These are phyloP conservation scores for Leptodactylus fuscus DNA, from an alignment of 2,113 vertebrate genomes.

Conservation along the genomic window DNA sequence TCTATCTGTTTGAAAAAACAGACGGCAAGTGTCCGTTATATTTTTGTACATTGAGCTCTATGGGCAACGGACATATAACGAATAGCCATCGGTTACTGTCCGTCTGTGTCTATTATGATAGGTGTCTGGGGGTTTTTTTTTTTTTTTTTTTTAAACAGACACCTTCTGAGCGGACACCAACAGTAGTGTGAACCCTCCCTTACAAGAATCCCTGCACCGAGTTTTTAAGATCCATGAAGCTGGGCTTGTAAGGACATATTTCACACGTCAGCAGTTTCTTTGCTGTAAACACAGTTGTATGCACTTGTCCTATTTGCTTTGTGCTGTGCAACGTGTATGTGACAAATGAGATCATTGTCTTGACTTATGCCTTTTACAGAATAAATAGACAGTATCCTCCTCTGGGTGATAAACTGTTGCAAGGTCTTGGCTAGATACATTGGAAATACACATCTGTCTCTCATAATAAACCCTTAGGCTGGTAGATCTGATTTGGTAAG, in stretches of 20 bases:
- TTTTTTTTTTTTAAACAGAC: too few species aligned
- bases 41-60: too few species aligned
- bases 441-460: neutral
- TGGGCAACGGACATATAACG: too few species aligned
- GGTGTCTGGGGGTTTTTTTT: too few species aligned
- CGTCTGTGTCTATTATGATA: too few species aligned
- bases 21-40: too few species aligned
- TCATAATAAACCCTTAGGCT: neutral
- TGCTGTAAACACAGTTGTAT: neutral
- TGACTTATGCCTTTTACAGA: neutral
- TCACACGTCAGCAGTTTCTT: neutral
- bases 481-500: neutral
- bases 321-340: neutral
- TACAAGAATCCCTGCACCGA: too few species aligned
- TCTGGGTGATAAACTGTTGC: neutral
- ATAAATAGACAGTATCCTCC: neutral
- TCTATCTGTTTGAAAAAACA: too few species aligned
- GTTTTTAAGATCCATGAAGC: too few species aligned
- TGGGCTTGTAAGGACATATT: neutral
- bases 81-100: too few species aligned
- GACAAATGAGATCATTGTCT: conserved; percentile 12
- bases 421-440: neutral
- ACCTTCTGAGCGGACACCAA: too few species aligned
- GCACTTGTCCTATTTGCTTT: neutral
- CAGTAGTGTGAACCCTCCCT: too few species aligned